A percentile compares a stretch with the other conserved stretches of the same genome.
Conservation (phyloP, 2,113 vertebrate species). For the Onychostruthus taczanowskii region DNA sequence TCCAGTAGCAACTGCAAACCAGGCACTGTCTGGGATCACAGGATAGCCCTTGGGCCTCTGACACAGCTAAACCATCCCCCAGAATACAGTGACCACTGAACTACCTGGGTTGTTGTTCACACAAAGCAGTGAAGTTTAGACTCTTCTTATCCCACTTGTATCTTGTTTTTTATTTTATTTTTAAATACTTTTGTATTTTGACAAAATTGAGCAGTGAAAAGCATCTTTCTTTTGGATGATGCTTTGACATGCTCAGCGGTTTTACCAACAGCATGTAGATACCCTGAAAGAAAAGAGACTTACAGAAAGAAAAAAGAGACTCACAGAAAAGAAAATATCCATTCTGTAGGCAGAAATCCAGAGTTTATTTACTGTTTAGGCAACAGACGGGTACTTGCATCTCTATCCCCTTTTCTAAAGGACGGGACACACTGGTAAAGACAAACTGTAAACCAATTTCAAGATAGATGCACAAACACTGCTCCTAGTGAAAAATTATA, state of each 20-base stretch:
- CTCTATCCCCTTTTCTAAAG: neutral
- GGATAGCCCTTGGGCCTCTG: neutral
- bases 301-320: neutral
- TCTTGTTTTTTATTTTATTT: neutral
- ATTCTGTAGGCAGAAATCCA: neutral
- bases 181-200: neutral
- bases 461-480: neutral
- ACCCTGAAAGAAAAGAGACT: neutral
- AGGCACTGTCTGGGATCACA: neutral
- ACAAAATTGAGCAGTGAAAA: neutral
- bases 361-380: neutral
- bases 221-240: rapidly evolving
- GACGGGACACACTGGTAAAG: neutral
- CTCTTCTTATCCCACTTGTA: neutral
- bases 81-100: neutral
- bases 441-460: neutral
- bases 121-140: neutral
- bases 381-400: neutral
- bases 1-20: neutral
- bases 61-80: neutral
- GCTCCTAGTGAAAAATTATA: neutral
- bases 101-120: neutral
- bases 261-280: neutral
- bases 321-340: neutral
- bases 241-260: neutral